Evolutionary conservation across 2,797 vertebrate genomes (phyloP), one percentile per base, ranked within the genome.

Genomic region (Carduelis carduelis): DNA sequence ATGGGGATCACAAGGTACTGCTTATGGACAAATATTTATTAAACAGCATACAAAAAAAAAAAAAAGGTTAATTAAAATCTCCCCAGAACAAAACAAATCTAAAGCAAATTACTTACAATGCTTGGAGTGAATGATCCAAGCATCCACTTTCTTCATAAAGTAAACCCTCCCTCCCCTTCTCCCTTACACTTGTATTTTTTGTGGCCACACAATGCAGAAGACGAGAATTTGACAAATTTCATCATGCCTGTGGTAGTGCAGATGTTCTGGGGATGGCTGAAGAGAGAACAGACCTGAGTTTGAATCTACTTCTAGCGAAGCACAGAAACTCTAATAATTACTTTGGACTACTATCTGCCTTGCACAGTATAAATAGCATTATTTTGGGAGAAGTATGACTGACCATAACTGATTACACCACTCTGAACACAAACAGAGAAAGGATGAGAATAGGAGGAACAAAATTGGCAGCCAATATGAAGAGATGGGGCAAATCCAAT

Each of bases 11-110:
- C 88, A 95, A 90, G 75, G 88, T 91, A 87, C 41, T 8, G 21
- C 83, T 95, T 90, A 93, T 83, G 83, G 95, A 96, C 90, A 87
- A 95, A 91, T 89, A 90, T 93, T 97, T 90, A 95, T 93, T 95
- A 97, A 97, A 87, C 64, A 85, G 81, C 71, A 81, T 90, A 61
- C 57, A 71, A 94, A 90, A 59, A 83, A 57, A 53, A 43, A 60
- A 34, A 23, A 34, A 30, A 66, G 10, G 66, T 81, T 90, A 89
- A 97, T 96, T 96, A 96, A 95, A 94, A 83, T 80, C 83, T 95
- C 81, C 88, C 55, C 52, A 87, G 92, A 94, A 96, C 89, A 96
- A 95, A 95, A 95, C 78, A 95, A 94, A 95, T 92, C 72, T 76
- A 65, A 95, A 95, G 66, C 34, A 55, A 93, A 92, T 95, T 96